These are phyloP conservation scores for Echinops telfairi DNA, from an alignment of 2,113 vertebrate genomes.

Conservation along the genomic window DNA sequence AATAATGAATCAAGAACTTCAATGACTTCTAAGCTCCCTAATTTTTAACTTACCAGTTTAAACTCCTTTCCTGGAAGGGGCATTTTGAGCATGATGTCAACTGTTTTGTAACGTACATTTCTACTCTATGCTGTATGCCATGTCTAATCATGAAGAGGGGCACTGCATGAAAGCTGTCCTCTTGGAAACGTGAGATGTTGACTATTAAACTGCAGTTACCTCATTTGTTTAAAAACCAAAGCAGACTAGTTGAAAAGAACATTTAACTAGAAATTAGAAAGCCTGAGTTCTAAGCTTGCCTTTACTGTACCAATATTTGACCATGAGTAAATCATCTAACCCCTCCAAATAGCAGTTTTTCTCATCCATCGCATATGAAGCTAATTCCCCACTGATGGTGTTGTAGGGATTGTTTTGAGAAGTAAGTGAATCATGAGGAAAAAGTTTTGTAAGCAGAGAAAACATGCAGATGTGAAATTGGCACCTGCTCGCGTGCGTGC, in stretches of 20 bases:
- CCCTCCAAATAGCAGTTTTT: background rate
- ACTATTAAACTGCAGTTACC: background rate
- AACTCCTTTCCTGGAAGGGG: background rate
- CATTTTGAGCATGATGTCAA: conserved; percentile 48
- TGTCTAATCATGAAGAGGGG: background rate
- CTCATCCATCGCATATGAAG: conserved; percentile 39
- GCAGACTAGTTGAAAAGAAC: conserved; percentile 26
- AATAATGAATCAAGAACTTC: conserved; percentile 51
- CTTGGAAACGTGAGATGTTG: background rate
- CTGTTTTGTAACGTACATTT: conserved; percentile 47
- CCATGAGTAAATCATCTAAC: background rate
- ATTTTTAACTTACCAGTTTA: conserved; percentile 26
- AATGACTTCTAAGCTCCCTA: conserved; percentile 41
- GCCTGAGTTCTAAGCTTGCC: background rate
- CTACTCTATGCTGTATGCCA: conserved; percentile 42
- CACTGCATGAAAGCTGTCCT: background rate
- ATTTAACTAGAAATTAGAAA: conserved; percentile 37
- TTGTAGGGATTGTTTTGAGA: conserved; percentile 56
- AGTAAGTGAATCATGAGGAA: conserved; percentile 34
- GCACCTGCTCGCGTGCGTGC: background rate
- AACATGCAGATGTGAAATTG: background rate
- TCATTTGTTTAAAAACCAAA: conserved; percentile 52
- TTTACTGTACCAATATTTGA: background rate
- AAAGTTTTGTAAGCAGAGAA: conserved; percentile 38
- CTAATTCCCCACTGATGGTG: background rate